Percentiles rank a stretch among this genome's conserved stretches.
phyloP scores from a whole-genome alignment of 2,113 vertebrate genomes.

The Actinemys pallida region DNA sequence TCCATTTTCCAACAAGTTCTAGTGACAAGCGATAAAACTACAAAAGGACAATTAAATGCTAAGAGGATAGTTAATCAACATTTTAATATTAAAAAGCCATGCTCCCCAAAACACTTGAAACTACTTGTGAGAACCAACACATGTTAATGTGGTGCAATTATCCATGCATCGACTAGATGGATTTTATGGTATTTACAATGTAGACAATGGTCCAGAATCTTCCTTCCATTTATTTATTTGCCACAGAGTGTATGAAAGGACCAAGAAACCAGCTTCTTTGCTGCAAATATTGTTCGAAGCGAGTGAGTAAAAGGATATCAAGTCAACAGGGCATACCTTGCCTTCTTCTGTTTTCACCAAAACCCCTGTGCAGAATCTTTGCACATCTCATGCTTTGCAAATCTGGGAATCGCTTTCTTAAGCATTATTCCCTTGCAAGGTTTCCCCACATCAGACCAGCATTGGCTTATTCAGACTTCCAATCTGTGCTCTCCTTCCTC shows the following conservation, averaged over 20 bases:
- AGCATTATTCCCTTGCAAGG: not conserved
- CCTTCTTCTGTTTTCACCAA: not conserved
- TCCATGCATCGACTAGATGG: not conserved
- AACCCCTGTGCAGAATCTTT: not conserved
- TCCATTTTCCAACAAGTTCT: not conserved
- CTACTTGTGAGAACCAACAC: not conserved
- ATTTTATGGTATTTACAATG: not conserved
- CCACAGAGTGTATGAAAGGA: not conserved
- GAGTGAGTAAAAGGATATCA: not conserved
- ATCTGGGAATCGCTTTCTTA: not conserved
- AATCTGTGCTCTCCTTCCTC: not conserved
- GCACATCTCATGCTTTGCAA: not conserved
- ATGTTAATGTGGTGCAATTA: not conserved
- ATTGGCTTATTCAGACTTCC: not conserved
- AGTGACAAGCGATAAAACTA: not conserved
- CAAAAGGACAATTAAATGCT: not conserved
- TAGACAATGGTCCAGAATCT: not conserved
- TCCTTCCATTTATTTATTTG: not conserved
- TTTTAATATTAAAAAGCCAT: not conserved
- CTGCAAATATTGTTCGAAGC: not conserved
- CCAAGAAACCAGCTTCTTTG: not conserved
- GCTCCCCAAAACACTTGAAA: not conserved
- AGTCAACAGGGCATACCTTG: not conserved
- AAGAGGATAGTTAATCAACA: not conserved
- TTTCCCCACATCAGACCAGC: not conserved